Evolutionary conservation across 2,113 vertebrate species (phyloP).

Genomic region (Ceuthmochares aereus): DNA sequence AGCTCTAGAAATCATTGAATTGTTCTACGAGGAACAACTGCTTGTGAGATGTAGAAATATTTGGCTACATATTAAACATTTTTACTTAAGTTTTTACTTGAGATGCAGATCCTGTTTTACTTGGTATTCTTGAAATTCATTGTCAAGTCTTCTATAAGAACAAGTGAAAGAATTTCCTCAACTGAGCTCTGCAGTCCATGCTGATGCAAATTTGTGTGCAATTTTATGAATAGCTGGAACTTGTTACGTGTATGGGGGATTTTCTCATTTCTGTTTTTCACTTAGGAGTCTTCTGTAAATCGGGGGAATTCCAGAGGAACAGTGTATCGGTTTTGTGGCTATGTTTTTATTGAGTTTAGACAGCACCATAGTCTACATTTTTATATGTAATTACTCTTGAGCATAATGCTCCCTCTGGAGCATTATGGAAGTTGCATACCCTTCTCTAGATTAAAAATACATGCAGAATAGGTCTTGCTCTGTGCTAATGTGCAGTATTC

Average conservation of each 20-base stretch:
- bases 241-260: background rate
- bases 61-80: background rate
- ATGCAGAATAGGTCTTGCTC: background rate
- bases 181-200: background rate
- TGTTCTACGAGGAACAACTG: background rate
- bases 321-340: background rate
- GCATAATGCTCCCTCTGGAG: background rate
- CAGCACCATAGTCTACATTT: background rate
- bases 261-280: conserved; percentile 18
- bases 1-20: background rate
- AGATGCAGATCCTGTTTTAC: background rate
- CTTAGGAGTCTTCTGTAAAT: background rate
- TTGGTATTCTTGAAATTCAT: background rate
- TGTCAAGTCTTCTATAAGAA: background rate
- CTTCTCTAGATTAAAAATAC: background rate
- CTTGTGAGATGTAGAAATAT: background rate
- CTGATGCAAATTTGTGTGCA: background rate
- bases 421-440: background rate
- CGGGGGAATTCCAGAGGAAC: background rate
- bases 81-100: background rate
- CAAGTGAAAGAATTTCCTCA: background rate
- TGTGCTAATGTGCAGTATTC: background rate
- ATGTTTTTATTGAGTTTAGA: background rate
- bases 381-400: background rate
- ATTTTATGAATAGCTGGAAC: background rate